Evolutionary conservation across 2,113 vertebrate genomes (phyloP).

Genomic region (Athene cunicularia): DNA sequence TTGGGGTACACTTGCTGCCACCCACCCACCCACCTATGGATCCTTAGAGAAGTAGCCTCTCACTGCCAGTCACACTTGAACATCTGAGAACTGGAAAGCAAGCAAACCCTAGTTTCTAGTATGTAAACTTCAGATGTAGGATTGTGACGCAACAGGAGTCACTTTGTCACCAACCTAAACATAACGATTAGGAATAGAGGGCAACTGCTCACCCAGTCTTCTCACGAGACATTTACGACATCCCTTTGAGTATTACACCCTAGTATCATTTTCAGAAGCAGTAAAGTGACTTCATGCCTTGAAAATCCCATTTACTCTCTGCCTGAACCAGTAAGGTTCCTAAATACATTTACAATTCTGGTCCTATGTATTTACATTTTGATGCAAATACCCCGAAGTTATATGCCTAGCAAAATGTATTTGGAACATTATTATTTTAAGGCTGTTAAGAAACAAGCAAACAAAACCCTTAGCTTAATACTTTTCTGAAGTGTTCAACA

Average conservation of each 20-base stretch:
- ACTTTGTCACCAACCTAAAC: not conserved
- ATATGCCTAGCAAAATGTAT: not conserved
- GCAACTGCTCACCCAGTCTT: not conserved
- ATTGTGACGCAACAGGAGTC: not conserved
- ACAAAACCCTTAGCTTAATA: not conserved
- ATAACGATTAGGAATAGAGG: fast-evolving
- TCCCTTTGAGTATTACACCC: not conserved
- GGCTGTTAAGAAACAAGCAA: not conserved
- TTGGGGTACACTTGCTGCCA: not conserved
- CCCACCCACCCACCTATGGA: not conserved
- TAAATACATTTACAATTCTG: not conserved
- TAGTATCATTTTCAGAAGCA: not conserved
- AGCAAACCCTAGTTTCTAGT: not conserved
- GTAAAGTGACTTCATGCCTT: not conserved
- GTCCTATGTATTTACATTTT: not conserved
- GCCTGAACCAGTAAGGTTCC: not conserved
- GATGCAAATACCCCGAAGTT: not conserved
- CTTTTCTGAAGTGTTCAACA: not conserved
- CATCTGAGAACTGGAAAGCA: not conserved
- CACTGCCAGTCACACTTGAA: not conserved
- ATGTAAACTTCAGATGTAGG: not conserved
- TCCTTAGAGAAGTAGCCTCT: not conserved
- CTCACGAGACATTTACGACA: not conserved
- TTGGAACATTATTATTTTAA: not conserved
- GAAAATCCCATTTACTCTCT: not conserved